These are phyloP conservation scores for Ecdyonurus torrentis DNA, from an alignment of 2,888 invertebrate species.

Conservation along the genomic window DNA sequence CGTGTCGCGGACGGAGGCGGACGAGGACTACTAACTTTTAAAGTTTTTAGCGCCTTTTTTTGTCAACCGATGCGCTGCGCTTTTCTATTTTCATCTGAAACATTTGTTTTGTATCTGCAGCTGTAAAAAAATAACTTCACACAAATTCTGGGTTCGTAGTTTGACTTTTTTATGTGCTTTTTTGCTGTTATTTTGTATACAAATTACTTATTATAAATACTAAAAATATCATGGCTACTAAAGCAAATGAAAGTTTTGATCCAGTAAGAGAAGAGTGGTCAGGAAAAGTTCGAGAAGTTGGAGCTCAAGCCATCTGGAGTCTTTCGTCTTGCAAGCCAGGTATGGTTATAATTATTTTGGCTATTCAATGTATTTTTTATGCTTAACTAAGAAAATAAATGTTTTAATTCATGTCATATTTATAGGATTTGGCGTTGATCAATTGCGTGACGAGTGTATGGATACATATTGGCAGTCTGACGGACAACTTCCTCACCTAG, in stretches of 20 bases:
- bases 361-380: neutral
- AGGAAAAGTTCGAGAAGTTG: slow-evolving; percentile 62
- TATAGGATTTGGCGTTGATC: slow-evolving; percentile 92
- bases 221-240: slow-evolving; percentile 1
- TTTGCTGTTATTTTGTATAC: neutral
- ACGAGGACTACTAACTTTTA: too few relatives aligned
- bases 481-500: slow-evolving; percentile 92
- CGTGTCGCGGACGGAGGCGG: too few relatives aligned
- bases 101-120: too few relatives aligned
- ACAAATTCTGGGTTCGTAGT: too few relatives aligned
- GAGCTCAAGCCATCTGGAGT: slow-evolving; percentile 91
- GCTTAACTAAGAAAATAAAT: neutral
- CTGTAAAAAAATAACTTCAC: too few relatives aligned
- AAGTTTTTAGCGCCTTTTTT: too few relatives aligned
- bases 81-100: too few relatives aligned
- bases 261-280: slow-evolving; percentile 40
- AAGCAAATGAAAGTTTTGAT: slow-evolving; percentile 27
- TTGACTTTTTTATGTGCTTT: too few relatives aligned
- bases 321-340: slow-evolving; percentile 96
- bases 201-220: neutral
- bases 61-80: too few relatives aligned
- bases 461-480: slow-evolving; percentile 99
- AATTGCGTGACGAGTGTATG: slow-evolving; percentile 82
- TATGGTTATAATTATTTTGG: too few relatives aligned
- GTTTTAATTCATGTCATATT: slow-evolving; percentile 13